Base-by-base conservation (phyloP, 2,797 vertebrate genomes). In the Rhynchotus rufescens region DNA sequence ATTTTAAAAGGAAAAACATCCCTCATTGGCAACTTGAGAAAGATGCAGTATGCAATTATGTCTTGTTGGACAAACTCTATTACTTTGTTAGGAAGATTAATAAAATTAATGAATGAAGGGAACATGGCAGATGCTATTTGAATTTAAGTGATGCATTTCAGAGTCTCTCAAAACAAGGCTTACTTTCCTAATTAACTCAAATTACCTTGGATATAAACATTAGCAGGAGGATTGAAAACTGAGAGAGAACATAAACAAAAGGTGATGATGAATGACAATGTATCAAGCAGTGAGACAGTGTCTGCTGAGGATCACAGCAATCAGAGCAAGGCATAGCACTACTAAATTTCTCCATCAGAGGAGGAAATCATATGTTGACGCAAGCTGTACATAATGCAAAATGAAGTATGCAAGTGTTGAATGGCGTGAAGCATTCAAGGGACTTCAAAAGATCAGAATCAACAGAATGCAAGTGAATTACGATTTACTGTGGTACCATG, bases 201-300 rank as follows among this genome's bases (percentile, higher is more conserved):
- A 49, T 49, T 44, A 44, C 16, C 16, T 49, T 40, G 40, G 40
- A 40, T 40, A 40, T 40, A 51, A 89, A 85, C 22, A 90, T 69
- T 60, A 87, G 57, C 75, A 93, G 14, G 40, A 90, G 73, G 73
- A 81, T 12, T 83, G 66, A 91, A 92, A 92, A 80, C 40, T 38
- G 40, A 89, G 52, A 77, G 91, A 71, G 49, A 92, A 79, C 59
- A 74, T 47, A 83, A 90, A 92, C 51, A 85, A 85, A 86, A 90
- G 64, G 71, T 87, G 86, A 64, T 71, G 69, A 90, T 81, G 74
- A 93, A 89, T 92, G 52, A 80, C 79, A 79, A 49, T 1, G 3
- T 32, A 60, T 25, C 75, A 80, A 54, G 49, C 3, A 25, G 30
- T 42, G 42, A 80, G 78, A 92, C 86, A 22, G 15, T 20, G 14